Conservation (phyloP, 1,140 invertebrate species). For the Drosophila busckii region DNA sequence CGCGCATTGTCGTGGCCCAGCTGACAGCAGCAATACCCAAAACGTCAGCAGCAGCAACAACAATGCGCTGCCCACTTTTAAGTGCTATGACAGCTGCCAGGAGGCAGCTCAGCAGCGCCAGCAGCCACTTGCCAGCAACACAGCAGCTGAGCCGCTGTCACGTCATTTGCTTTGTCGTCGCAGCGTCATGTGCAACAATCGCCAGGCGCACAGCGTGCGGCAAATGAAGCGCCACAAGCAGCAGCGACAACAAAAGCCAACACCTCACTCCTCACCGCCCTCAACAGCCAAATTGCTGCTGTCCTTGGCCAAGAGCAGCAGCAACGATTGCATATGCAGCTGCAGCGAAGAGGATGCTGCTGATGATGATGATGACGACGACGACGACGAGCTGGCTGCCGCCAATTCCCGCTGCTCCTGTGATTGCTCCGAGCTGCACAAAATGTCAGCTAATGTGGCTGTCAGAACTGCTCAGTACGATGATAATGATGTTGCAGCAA, state of each 20-base stretch:
- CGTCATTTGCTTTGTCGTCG: slow-evolving; percentile 48
- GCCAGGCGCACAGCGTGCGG: slow-evolving; percentile 64
- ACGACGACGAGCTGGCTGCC: not conserved
- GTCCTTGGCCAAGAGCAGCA: slow-evolving; percentile 42
- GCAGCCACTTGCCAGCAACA: slow-evolving; percentile 10
- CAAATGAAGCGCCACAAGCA: slow-evolving; percentile 61
- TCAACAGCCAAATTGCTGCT: slow-evolving; percentile 58
- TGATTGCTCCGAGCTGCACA: slow-evolving; percentile 27
- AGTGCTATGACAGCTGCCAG: slow-evolving; percentile 69
- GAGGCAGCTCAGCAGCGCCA: slow-evolving; percentile 20
- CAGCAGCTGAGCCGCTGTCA: slow-evolving; percentile 1
- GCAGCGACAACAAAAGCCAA: slow-evolving; percentile 42
- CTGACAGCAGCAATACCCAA: slow-evolving; percentile 4
- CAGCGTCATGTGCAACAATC: slow-evolving; percentile 64
- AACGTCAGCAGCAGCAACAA: slow-evolving; percentile 21
- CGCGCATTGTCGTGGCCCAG: slow-evolving; percentile 42
- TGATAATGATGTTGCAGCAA: slow-evolving; percentile 1
- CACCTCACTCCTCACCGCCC: slow-evolving; percentile 41
- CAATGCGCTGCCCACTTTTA: slow-evolving; percentile 48
- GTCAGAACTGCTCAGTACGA: slow-evolving; percentile 3
- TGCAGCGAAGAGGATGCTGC: slow-evolving; percentile 40
- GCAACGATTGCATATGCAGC: slow-evolving; percentile 33
- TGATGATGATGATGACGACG: slow-evolving; percentile 8
- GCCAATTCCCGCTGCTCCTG: slow-evolving; percentile 35
- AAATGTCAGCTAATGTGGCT: slow-evolving; percentile 19